A percentile compares a stretch with the other conserved stretches of the same genome.
Conservation (phyloP, 2,888 invertebrate species). For the Campoletis raptor region DNA sequence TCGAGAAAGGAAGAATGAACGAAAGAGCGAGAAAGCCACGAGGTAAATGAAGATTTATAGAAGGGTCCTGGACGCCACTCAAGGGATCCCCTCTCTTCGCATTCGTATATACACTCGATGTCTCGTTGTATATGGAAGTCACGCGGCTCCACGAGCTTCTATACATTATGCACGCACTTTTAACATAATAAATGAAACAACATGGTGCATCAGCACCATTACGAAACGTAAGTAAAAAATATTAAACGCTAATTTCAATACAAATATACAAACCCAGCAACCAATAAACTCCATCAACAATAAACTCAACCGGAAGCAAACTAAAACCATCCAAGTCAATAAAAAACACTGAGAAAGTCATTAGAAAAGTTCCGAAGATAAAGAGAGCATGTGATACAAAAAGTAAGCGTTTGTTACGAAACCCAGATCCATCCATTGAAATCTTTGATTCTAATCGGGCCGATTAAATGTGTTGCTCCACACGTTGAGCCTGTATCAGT, state of each 20-base stretch:
- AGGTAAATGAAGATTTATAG: slow-evolving; percentile 81
- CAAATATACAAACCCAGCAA: neutral
- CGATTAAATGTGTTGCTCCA: slow-evolving; percentile 17
- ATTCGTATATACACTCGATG: slow-evolving; percentile 3
- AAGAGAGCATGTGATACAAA: neutral
- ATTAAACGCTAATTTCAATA: neutral
- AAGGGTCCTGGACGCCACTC: slow-evolving; percentile 75
- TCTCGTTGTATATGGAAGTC: slow-evolving; percentile 49
- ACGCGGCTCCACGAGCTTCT: slow-evolving; percentile 51
- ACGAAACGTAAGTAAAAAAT: neutral
- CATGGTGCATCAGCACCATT: neutral
- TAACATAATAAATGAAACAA: slow-evolving; percentile 21
- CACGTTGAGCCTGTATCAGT: neutral
- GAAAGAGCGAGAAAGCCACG: slow-evolving; percentile 34
- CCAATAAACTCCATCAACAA: neutral
- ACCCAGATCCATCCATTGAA: neutral
- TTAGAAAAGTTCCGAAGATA: neutral
- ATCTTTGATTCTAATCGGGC: neutral
- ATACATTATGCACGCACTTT: slow-evolving; percentile 37
- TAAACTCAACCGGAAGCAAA: neutral
- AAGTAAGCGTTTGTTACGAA: neutral
- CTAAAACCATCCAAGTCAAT: neutral
- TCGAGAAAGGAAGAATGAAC: neutral
- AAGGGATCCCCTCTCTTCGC: slow-evolving; percentile 26
- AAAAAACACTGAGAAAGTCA: neutral